phyloP scores from a whole-genome alignment of 2,113 vertebrate species.

The Archilochus colubris region DNA sequence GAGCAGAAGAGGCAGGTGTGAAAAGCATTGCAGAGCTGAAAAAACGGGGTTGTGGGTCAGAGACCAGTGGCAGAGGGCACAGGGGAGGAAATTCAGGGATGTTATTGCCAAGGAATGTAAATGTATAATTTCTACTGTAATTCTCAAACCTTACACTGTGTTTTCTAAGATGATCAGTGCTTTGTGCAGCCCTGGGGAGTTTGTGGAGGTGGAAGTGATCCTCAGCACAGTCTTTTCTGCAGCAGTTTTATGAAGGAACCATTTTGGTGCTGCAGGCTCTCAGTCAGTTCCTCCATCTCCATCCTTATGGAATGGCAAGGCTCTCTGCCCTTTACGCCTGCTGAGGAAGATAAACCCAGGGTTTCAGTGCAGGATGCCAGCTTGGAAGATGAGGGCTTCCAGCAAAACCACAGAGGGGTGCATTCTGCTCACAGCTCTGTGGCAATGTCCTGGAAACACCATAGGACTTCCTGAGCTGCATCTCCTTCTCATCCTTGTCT shows the following conservation, averaged over 20 bases:
- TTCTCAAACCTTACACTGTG: neutral
- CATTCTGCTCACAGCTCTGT: neutral
- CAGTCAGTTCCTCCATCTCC: neutral
- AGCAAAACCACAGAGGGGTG: neutral
- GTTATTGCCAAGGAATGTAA: neutral
- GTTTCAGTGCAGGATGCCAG: neutral
- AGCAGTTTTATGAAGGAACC: neutral
- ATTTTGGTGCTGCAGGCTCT: slow-evolving; percentile 33
- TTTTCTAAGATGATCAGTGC: neutral
- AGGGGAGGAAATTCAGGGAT: neutral
- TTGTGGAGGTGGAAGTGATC: neutral
- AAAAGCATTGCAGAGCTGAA: neutral
- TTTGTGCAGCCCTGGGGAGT: neutral
- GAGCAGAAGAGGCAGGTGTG: neutral
- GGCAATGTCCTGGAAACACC: neutral
- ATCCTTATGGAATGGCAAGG: neutral
- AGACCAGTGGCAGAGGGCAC: neutral
- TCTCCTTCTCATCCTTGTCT: neutral
- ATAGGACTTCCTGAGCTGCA: neutral
- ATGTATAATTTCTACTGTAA: neutral
- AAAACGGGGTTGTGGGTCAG: neutral
- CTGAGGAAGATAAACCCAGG: neutral
- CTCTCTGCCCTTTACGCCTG: neutral
- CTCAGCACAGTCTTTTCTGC: neutral
- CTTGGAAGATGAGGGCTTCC: neutral